A percentile compares a stretch with the other conserved stretches of the same genome.
These are phyloP conservation scores for Dichetophora obliterata DNA, from an alignment of 2,888 invertebrate species.

Conservation along the genomic window DNA sequence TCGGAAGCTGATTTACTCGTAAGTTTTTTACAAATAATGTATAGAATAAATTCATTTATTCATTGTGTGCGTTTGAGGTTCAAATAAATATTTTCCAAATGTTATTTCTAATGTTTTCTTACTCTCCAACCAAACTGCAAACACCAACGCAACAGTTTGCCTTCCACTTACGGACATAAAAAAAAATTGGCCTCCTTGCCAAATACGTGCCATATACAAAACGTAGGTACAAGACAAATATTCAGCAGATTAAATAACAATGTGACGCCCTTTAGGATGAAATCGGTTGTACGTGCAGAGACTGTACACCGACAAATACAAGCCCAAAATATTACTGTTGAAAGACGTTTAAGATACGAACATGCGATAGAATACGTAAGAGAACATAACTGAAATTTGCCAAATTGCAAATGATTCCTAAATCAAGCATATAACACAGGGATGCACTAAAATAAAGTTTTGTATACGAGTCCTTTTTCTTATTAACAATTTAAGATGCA, in stretches of 20 bases:
- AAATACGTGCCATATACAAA: conserved; percentile 10
- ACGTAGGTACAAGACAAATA: background rate
- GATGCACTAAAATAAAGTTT: too few relatives aligned
- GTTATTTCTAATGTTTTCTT: background rate
- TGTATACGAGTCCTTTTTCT: too few relatives aligned
- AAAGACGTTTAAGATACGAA: too few relatives aligned
- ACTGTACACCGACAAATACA: background rate
- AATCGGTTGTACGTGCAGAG: conserved; percentile 5
- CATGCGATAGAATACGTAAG: background rate
- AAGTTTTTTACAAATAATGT: too few relatives aligned
- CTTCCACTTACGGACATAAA: background rate
- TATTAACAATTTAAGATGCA: too few relatives aligned
- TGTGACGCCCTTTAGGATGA: background rate
- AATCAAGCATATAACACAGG: too few relatives aligned
- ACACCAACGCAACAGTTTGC: background rate
- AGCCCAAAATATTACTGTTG: background rate
- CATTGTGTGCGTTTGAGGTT: too few relatives aligned
- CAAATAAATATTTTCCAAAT: background rate
- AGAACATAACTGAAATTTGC: background rate
- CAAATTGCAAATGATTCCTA: background rate
- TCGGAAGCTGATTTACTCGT: too few relatives aligned
- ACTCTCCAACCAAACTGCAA: background rate
- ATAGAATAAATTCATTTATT: too few relatives aligned
- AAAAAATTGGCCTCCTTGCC: background rate
- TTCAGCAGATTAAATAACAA: conserved; percentile 13